Evolutionary conservation across 2,797 vertebrate genomes (phyloP), one percentile per base, ranked within the genome.

Genomic region (Cossypha polioptera): DNA sequence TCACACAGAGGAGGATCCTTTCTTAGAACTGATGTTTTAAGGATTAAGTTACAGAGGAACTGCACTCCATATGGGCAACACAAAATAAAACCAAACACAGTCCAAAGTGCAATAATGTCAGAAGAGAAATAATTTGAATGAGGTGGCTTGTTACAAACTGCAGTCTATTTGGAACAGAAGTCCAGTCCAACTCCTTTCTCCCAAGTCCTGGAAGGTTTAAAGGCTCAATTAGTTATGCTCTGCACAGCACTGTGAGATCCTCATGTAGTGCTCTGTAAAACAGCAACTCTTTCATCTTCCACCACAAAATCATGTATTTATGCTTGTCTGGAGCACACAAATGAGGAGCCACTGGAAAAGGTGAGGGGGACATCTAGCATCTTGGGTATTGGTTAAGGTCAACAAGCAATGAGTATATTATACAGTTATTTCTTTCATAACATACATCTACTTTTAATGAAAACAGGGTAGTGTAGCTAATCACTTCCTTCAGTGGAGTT

Each of bases 61-160:
- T 89, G 25, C 25, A 38, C 43, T 78, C 86, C 83, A 51, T 84
- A 89, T 76, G 83, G 51, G 62, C 62, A 88, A 47, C 35, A 80
- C 51, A n/a, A 93, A 91, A 55, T 69, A 67, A 90, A 96, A 88
- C 13, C 53, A 93, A 94, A 77, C 59, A 66, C 26, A 88, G 51
- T 21, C 45, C 14, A 2, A 93, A 92, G 78, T 45, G 48, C 73
- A 91, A 78, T 87, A 88, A 89, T 78, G 80, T 75, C 86, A 91
- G 87, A 90, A 93, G 3, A 92, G 72, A 61, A 93, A 54, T 88
- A 86, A 86, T 88, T 80, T 78, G 38, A 94, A 94, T 78, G 69
- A 90, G 73, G 65, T 88, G 86, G 42, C 45, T 74, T 92, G 68
- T 94, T 94, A 90, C 45, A 86, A 91, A 92, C 65, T 65, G 47